A percentile compares a stretch with the other conserved stretches of the same genome.
Evolutionary conservation across 2,888 invertebrate species (phyloP).

Genomic region (Odontothrips loti): DNA sequence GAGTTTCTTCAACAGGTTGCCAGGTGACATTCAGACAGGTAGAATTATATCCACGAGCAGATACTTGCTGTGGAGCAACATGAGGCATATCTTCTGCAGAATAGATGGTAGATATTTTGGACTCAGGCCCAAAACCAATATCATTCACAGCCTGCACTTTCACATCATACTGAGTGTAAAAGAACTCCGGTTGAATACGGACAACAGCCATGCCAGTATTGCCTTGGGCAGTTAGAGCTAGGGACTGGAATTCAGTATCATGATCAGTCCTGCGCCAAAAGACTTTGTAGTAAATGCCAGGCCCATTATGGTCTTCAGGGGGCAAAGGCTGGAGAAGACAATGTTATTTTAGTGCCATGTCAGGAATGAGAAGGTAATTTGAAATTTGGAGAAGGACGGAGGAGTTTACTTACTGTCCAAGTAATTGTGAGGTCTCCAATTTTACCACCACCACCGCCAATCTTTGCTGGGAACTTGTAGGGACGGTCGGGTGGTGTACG

Average conservation of each 20-base stretch:
- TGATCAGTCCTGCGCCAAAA: slow-evolving; percentile 75
- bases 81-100: slow-evolving; percentile 92
- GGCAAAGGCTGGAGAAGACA: slow-evolving; percentile 56
- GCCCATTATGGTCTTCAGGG: slow-evolving; percentile 78
- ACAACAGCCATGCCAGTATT: slow-evolving; percentile 77
- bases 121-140: slow-evolving; percentile 76
- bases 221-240: slow-evolving; percentile 64
- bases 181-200: slow-evolving; percentile 65
- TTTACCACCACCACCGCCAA: slow-evolving; percentile 93
- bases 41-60: slow-evolving; percentile 77
- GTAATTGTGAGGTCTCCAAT: slow-evolving; percentile 89
- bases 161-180: slow-evolving; percentile 78
- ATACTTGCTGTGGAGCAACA: slow-evolving; percentile 78
- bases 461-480: slow-evolving; percentile 67
- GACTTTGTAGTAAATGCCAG: slow-evolving; percentile 83
- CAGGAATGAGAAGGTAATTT: background rate
- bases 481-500: slow-evolving; percentile 79
- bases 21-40: slow-evolving; percentile 90
- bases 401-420: slow-evolving; percentile 58
- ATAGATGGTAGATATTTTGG: slow-evolving; percentile 67
- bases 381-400: background rate
- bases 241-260: slow-evolving; percentile 71
- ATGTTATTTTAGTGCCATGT: background rate
- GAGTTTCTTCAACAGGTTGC: slow-evolving; percentile 77
- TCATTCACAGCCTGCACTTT: slow-evolving; percentile 77